These are phyloP conservation scores for Megaceryle torquata DNA, from an alignment of 2,113 vertebrate genomes.

Conservation along the genomic window DNA sequence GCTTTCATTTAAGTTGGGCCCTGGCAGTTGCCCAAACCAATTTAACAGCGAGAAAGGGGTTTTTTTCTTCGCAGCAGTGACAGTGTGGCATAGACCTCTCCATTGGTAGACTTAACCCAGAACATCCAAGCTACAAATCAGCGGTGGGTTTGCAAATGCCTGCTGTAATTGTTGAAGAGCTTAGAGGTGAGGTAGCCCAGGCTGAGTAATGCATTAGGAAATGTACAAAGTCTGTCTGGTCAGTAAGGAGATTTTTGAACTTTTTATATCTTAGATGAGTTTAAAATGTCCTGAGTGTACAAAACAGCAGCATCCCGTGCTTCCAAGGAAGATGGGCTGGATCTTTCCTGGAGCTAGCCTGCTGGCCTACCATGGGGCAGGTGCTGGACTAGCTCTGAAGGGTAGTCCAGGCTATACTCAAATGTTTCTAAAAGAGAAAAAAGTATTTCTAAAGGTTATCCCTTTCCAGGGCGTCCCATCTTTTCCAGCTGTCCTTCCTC, in stretches of 20 bases:
- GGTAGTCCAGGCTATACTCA: background rate
- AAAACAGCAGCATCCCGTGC: background rate
- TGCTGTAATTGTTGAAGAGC: background rate
- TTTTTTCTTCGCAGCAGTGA: background rate
- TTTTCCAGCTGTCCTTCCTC: background rate
- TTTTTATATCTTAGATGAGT: background rate
- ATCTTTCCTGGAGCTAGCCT: background rate
- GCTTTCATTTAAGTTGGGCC: background rate
- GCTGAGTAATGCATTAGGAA: background rate
- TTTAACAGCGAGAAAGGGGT: background rate
- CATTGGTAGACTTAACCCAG: background rate
- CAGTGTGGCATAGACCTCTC: background rate
- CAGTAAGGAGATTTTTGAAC: background rate
- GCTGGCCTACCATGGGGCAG: rapidly evolving
- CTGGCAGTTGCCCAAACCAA: background rate
- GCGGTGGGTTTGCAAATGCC: background rate
- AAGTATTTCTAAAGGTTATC: background rate
- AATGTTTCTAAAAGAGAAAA: background rate
- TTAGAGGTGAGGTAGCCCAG: background rate
- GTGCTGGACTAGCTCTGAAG: background rate
- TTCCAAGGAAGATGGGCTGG: background rate
- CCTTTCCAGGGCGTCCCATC: background rate
- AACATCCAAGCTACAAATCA: background rate
- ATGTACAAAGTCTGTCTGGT: background rate
- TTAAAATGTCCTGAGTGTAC: background rate